Conservation (phyloP, 2,113 vertebrate genomes). For the Montifringilla adamsi region DNA sequence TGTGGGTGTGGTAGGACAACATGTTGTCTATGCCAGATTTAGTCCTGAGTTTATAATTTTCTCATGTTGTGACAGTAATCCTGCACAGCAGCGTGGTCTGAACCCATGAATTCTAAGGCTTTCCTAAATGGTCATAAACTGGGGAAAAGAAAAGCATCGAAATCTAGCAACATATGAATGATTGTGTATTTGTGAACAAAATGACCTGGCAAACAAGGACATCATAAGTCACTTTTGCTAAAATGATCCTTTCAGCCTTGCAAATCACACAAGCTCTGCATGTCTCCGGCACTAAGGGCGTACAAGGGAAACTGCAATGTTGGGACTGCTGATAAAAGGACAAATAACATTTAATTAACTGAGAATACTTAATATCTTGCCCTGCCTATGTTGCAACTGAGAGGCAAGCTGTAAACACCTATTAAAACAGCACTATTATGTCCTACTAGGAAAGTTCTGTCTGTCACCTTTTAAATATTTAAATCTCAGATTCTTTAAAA, state of each 20-base stretch:
- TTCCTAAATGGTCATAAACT: neutral
- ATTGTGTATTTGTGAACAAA: neutral
- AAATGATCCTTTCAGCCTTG: neutral
- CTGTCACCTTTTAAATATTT: conserved; percentile 47
- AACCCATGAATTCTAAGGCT: neutral
- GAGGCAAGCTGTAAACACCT: neutral
- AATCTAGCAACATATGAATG: neutral
- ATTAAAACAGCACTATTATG: neutral
- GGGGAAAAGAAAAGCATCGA: neutral
- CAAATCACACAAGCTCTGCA: neutral
- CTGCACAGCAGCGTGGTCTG: neutral
- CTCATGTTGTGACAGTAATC: neutral
- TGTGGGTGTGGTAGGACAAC: neutral
- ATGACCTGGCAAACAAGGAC: neutral
- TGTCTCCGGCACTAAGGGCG: neutral
- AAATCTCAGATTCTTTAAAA: conserved; percentile 44
- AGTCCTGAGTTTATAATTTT: neutral
- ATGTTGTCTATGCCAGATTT: neutral
- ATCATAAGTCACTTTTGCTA: neutral
- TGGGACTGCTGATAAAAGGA: neutral
- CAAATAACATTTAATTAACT: neutral
- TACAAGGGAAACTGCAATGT: neutral
- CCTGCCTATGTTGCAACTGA: neutral
- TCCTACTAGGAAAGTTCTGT: neutral
- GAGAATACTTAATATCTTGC: neutral